Conservation (phyloP, 2,113 vertebrate genomes). For the Uria aalge region DNA sequence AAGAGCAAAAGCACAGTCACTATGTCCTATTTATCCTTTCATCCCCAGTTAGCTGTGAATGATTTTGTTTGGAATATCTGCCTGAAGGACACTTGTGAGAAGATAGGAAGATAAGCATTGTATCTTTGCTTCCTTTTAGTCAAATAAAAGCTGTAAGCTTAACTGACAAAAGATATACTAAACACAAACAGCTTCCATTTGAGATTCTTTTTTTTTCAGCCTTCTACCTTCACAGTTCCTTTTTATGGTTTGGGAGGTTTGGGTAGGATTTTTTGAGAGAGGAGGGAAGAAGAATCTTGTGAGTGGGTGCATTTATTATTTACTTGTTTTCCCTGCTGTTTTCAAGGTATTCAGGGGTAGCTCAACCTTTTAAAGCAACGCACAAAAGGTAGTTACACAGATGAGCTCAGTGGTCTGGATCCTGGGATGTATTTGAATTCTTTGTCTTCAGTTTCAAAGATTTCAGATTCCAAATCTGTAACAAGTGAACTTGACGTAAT, state of each 20-base stretch:
- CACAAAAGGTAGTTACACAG: not conserved
- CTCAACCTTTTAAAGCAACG: not conserved
- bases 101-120: not conserved
- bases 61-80: slow-evolving; percentile 3
- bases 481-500: not conserved
- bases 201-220: not conserved
- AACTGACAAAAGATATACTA: not conserved
- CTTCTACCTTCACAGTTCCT: not conserved
- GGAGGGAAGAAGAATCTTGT: not conserved
- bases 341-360: not conserved
- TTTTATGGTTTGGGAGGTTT: not conserved
- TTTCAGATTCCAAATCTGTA: not conserved
- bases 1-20: not conserved
- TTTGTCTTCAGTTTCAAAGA: not conserved
- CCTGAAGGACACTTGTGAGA: slow-evolving; percentile 21
- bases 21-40: not conserved
- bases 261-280: not conserved
- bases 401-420: not conserved
- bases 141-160: not conserved
- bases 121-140: not conserved
- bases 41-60: not conserved
- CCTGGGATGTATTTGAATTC: not conserved
- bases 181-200: not conserved
- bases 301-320: not conserved
- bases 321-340: not conserved